phyloP scores from a whole-genome alignment of 2,113 vertebrate genomes.

The Phodopus roborovskii region DNA sequence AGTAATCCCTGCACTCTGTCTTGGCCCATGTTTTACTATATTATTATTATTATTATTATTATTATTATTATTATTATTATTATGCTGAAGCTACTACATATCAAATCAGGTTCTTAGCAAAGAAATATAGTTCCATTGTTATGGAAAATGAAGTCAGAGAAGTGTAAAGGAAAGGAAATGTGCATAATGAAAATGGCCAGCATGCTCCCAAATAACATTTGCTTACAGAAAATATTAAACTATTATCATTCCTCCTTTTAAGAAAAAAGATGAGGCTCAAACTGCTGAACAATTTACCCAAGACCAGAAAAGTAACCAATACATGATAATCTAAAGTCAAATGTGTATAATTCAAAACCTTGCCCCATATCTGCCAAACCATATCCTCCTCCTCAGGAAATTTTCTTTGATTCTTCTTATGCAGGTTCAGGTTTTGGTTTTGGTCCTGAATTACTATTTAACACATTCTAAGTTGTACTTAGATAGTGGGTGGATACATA shows the following conservation, averaged over 20 bases:
- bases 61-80: neutral
- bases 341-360: neutral
- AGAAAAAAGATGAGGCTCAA: slow-evolving; percentile 6
- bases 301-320: neutral
- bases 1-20: neutral
- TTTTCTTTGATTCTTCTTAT: slow-evolving; percentile 2
- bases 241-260: neutral
- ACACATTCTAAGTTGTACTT: neutral
- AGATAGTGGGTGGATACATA: neutral
- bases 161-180: neutral
- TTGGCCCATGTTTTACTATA: neutral
- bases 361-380: neutral
- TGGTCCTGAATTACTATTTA: neutral
- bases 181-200: neutral
- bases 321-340: slow-evolving; percentile 19
- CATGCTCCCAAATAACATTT: neutral
- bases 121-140: neutral
- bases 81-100: neutral
- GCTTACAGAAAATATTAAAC: neutral
- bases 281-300: neutral
- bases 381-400: neutral
- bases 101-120: neutral
- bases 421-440: neutral
- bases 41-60: neutral
- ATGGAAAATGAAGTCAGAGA: slow-evolving; percentile 8